Percentiles rank a stretch among this genome's conserved stretches.
Conservation (phyloP, 1,140 invertebrate species). For the Pogonomyrmex barbatus region DNA sequence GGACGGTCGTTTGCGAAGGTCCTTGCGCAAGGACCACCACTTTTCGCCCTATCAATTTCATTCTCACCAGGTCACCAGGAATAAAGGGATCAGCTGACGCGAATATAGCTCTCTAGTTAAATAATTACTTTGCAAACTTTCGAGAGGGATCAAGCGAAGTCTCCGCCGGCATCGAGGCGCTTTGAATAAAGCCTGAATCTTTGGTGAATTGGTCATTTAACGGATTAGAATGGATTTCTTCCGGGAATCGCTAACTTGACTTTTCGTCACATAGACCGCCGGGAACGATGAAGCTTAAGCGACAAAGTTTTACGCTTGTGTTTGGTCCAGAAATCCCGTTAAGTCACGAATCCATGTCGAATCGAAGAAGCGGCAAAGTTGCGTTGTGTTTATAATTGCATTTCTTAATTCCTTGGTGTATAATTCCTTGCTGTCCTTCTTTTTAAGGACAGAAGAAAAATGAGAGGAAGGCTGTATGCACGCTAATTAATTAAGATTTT, state of each 20-base stretch:
- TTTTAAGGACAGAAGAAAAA: neutral
- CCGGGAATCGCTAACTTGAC: neutral
- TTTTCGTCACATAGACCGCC: neutral
- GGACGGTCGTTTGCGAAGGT: neutral
- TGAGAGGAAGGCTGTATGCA: neutral
- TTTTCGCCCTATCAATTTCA: conserved; percentile 54
- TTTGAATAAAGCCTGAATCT: conserved; percentile 8
- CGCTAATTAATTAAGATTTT: conserved; percentile 69
- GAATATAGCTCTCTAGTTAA: conserved; percentile 29
- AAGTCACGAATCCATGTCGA: neutral
- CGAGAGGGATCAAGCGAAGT: conserved; percentile 11
- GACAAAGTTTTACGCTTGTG: neutral
- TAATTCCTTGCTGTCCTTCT: too few relatives aligned
- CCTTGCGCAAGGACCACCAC: neutral
- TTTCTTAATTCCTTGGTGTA: neutral
- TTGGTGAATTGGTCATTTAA: conserved; percentile 12
- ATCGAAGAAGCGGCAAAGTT: neutral
- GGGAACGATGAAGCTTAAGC: neutral
- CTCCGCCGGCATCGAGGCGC: neutral
- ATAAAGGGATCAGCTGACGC: conserved; percentile 44
- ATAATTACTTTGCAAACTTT: conserved; percentile 56
- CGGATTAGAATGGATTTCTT: conserved; percentile 24
- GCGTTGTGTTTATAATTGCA: conserved; percentile 10
- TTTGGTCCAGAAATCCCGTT: neutral
- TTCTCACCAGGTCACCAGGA: conserved; percentile 17